These are phyloP conservation scores for Drosophila helvetica DNA, from an alignment of 2,888 invertebrate genomes.

Conservation along the genomic window DNA sequence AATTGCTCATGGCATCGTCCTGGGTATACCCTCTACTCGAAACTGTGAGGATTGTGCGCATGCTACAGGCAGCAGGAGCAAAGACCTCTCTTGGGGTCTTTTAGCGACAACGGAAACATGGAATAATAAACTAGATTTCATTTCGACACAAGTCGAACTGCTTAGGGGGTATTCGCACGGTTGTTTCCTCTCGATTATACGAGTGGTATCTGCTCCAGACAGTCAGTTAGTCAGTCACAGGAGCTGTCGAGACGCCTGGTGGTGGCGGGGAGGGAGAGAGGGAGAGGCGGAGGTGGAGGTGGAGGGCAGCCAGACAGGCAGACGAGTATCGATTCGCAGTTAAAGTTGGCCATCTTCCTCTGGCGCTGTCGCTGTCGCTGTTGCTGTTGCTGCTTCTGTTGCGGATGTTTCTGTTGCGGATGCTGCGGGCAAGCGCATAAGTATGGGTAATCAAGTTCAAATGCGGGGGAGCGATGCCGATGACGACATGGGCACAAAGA, in stretches of 20 bases:
- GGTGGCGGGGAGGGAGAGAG: neutral
- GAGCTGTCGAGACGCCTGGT: neutral
- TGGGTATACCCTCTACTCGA: neutral
- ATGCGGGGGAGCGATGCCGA: slow-evolving; percentile 36
- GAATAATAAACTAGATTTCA: too few species aligned
- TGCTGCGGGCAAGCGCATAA: slow-evolving; percentile 35
- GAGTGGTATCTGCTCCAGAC: neutral
- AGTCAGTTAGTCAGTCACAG: slow-evolving; percentile 1
- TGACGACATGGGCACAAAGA: slow-evolving; percentile 10
- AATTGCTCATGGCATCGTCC: neutral
- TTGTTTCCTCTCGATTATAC: neutral
- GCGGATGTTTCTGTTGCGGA: slow-evolving; percentile 9
- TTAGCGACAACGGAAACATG: neutral
- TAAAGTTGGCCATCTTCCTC: slow-evolving; percentile 48
- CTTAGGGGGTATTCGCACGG: neutral
- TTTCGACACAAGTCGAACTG: too few species aligned
- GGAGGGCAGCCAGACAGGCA: slow-evolving; percentile 15
- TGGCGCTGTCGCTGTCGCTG: slow-evolving; percentile 23
- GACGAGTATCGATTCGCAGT: slow-evolving; percentile 62
- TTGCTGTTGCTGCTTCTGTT: slow-evolving; percentile 14
- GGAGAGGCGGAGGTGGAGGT: neutral
- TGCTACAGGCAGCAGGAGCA: too few species aligned
- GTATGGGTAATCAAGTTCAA: slow-evolving; percentile 57
- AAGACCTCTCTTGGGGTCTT: too few species aligned
- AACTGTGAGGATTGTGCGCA: too few species aligned